These are phyloP conservation scores for Zaprionus inermis DNA, from an alignment of 1,140 invertebrate species.

Conservation along the genomic window DNA sequence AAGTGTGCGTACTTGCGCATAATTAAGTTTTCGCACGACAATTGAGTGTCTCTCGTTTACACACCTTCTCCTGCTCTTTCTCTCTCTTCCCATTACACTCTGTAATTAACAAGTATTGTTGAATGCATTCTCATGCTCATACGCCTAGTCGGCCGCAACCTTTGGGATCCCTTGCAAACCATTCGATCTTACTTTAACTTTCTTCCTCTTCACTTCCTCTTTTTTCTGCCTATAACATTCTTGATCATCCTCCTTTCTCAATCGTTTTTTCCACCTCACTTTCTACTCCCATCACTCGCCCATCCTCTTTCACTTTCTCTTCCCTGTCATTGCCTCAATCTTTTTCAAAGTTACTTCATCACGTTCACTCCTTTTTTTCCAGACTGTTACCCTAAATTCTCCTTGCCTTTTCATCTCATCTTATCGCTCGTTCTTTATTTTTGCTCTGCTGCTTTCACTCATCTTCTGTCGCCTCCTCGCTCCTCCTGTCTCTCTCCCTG, in stretches of 20 bases:
- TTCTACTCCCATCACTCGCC: not conserved
- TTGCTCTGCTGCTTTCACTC: not conserved
- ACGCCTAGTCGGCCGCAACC: no score
- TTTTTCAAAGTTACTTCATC: not conserved
- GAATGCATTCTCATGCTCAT: no score
- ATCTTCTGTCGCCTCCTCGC: not conserved
- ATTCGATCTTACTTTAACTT: no score
- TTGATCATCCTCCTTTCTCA: no score
- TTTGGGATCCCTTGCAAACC: no score
- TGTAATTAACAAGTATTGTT: not conserved
- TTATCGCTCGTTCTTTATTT: not conserved
- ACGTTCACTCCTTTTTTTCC: not conserved
- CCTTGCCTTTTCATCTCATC: not conserved
- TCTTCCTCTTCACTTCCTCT: no score
- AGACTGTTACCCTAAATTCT: not conserved
- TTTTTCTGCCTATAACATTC: no score
- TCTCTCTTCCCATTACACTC: not conserved
- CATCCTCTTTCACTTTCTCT: not conserved
- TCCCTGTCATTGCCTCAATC: no score
- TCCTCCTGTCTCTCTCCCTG: not conserved
- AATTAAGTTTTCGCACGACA: constrained; percentile 60
- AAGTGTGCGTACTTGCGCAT: constrained; percentile 47
- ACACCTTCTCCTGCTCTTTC: not conserved
- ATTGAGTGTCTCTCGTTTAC: not conserved
- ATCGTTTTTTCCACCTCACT: not conserved